Base-by-base conservation (phyloP, 2,113 vertebrate genomes). In the Acrocephalus arundinaceus region DNA sequence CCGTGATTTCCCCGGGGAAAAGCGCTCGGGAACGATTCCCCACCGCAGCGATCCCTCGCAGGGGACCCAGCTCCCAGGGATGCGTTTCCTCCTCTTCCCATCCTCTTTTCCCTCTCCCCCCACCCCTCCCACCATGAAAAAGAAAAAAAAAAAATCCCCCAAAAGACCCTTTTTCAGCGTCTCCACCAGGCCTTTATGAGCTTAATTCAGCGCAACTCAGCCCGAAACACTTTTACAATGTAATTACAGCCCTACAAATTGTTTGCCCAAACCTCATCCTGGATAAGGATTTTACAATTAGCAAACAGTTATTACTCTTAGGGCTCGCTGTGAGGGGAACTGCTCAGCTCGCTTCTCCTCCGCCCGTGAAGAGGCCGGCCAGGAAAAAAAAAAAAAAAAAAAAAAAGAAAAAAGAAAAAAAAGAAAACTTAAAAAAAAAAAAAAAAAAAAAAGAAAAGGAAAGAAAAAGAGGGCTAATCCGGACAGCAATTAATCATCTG, bases 201-300 rank as follows among this genome's bases (percentile, higher is more conserved):
- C 95, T 95, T 81, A 96, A 96, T 95, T 94, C 94, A 78, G 94
- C 85, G 79, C 97, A 91, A 95, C 83, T 87, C 91, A 85, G 93
- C 78, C 89, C 85, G 59, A 90, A 96, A 95, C 97, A 93, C 90
- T 97, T 97, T 98, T 97, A 97, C 97, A 94, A 49, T 90, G 97
- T 97, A 97, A 98, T 97, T 97, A 97, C 96, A 97, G 97, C 68
- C 92, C 91, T 95, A 94, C 97, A 97, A 97, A 98, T 97, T 98
- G 97, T 98, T 98, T 98, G 97, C 97, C 96, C 96, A 96, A 96
- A 97, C 95, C 96, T 98, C 97, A 95, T 96, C 94, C 95, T 89
- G 98, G 98, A 98, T 97, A 97, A 98, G 97, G 95, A 73, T 93
- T 98, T 98, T 98, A 98, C 97, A 98, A 95, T 98, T 97, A 97